Conservation (phyloP, 2,113 vertebrate species). For the Phoenicopterus ruber region DNA sequence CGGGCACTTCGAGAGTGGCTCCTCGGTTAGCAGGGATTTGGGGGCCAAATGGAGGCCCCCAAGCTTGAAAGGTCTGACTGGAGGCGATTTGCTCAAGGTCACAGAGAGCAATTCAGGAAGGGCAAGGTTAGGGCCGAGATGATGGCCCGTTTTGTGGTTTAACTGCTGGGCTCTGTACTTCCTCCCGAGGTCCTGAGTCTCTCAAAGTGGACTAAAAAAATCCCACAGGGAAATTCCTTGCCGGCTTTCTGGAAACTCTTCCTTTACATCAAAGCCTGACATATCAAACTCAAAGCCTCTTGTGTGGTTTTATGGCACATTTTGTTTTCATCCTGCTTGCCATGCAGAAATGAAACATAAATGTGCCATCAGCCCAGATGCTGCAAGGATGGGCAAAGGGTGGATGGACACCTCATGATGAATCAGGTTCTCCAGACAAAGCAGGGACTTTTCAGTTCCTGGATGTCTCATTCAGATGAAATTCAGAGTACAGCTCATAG, state of each 20-base stretch:
- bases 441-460: neutral
- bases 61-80: neutral
- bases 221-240: conserved; percentile 27
- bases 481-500: neutral
- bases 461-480: neutral
- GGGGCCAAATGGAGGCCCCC: neutral
- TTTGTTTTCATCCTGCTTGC: neutral
- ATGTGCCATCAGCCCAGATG: neutral
- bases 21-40: neutral
- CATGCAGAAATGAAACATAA: neutral
- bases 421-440: conserved; percentile 1
- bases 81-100: neutral
- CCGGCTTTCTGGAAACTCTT: conserved; percentile 11
- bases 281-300: neutral
- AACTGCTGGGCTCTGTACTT: neutral
- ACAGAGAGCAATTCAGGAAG: neutral
- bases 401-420: conserved; percentile 18
- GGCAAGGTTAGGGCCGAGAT: neutral
- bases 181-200: neutral
- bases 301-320: conserved; percentile 17
- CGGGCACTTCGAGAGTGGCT: neutral
- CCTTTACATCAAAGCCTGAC: neutral
- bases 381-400: neutral
- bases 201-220: neutral
- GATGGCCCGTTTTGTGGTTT: neutral